phyloP scores from a whole-genome alignment of 2,797 vertebrate species.

The Pogoniulus pusillus region DNA sequence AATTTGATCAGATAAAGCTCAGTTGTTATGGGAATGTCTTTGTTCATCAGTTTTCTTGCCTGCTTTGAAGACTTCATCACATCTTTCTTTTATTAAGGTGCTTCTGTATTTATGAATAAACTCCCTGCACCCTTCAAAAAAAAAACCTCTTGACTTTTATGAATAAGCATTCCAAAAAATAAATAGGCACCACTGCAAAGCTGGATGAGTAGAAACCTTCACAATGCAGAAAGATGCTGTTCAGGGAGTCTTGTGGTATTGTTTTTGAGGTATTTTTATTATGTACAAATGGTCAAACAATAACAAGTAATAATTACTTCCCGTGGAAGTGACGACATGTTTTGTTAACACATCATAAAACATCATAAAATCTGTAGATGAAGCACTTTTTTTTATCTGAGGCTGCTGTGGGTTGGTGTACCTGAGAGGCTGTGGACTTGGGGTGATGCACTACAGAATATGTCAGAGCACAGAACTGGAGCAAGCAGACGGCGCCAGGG shows the following conservation, averaged over 20 bases:
- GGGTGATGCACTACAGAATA: neutral
- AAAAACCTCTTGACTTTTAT: constrained; percentile 40
- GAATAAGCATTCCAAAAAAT: constrained; percentile 30
- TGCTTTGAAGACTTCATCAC: constrained; percentile 51
- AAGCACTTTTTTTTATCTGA: neutral
- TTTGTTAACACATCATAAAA: constrained; percentile 46
- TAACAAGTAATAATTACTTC: constrained; percentile 44
- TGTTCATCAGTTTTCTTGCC: constrained; percentile 52
- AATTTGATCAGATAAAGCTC: constrained; percentile 70
- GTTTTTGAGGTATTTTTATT: constrained; percentile 61
- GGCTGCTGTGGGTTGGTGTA: neutral
- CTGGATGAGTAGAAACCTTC: neutral
- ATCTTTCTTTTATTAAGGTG: constrained; percentile 73
- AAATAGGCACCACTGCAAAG: neutral
- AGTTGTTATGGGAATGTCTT: constrained; percentile 67
- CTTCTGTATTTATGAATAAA: constrained; percentile 70
- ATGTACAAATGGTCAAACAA: constrained; percentile 46
- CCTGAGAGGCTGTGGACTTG: neutral
- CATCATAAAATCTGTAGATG: neutral
- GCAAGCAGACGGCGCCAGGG: neutral
- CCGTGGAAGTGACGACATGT: neutral
- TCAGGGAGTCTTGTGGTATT: neutral
- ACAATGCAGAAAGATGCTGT: neutral
- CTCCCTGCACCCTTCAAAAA: neutral
- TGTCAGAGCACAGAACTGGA: neutral